Evolutionary conservation across 2,113 vertebrate genomes (phyloP).

Genomic region (Conger conger): DNA sequence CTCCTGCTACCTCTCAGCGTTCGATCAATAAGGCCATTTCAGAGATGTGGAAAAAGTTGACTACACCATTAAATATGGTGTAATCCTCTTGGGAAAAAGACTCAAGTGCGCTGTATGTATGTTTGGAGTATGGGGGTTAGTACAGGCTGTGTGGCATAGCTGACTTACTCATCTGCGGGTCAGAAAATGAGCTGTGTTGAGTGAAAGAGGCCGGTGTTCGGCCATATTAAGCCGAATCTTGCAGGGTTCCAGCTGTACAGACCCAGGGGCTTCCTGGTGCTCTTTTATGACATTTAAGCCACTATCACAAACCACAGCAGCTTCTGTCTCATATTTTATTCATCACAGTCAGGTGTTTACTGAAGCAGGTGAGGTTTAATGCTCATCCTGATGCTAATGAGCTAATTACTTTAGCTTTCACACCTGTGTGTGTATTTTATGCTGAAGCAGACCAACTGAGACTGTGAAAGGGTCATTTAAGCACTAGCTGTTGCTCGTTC

Average conservation of each 20-base stretch:
- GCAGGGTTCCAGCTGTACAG: too few species aligned
- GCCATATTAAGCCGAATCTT: too few species aligned
- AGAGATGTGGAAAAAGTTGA: background rate
- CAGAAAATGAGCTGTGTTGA: background rate
- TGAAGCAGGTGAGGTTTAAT: background rate
- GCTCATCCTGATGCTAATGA: background rate
- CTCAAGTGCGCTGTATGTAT: slow-evolving; percentile 63
- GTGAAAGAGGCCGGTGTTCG: background rate
- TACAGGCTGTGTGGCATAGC: slow-evolving; percentile 12
- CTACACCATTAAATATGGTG: background rate
- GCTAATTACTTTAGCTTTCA: background rate
- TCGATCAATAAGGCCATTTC: background rate
- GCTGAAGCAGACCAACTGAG: too few species aligned
- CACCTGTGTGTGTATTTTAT: background rate
- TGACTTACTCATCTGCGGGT: background rate
- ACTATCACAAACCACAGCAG: background rate
- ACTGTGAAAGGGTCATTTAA: too few species aligned
- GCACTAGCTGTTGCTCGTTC: background rate
- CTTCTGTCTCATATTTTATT: background rate
- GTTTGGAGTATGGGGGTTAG: slow-evolving; percentile 53
- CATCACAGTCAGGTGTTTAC: background rate
- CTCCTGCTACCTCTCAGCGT: background rate
- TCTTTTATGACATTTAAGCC: background rate
- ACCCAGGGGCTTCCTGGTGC: too few species aligned
- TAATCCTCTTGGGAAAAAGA: slow-evolving; percentile 44